Evolutionary conservation across 2,888 invertebrate genomes (phyloP).

Genomic region (Phlogophora meticulosa): DNA sequence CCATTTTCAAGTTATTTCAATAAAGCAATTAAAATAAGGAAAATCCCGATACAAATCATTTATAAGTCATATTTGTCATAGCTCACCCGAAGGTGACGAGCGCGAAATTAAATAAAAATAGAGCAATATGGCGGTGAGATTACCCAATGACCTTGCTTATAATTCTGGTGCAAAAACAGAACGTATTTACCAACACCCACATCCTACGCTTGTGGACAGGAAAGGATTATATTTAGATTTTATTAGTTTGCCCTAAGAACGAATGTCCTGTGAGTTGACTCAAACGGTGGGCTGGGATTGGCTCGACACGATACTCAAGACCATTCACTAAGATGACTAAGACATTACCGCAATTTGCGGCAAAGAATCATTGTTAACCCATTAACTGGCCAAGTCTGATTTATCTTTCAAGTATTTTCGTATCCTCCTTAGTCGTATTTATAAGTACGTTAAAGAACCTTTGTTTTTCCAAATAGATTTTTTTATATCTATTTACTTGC

Average conservation of each 20-base stretch:
- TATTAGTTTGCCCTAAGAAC: constrained; percentile 49
- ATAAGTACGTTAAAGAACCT: no score
- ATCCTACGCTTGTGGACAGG: constrained; percentile 20
- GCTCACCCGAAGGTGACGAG: constrained; percentile 11
- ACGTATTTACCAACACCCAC: constrained; percentile 58
- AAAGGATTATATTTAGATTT: constrained; percentile 62
- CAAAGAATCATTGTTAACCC: constrained; percentile 20
- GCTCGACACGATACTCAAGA: constrained; percentile 10
- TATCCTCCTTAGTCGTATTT: no score
- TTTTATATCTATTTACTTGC: no score
- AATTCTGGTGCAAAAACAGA: constrained; percentile 56
- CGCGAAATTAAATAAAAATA: constrained; percentile 56
- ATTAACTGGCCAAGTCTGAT: no score
- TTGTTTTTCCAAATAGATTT: no score
- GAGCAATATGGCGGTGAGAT: constrained; percentile 36
- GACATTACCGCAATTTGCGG: constrained; percentile 39
- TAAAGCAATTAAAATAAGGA: constrained; percentile 5
- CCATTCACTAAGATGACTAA: constrained; percentile 52
- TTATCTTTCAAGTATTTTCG: no score
- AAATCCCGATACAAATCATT: constrained; percentile 3
- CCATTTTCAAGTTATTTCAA: neutral
- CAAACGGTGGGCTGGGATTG: constrained; percentile 28
- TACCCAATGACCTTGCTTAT: constrained; percentile 58
- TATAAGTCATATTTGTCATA: constrained; percentile 20
- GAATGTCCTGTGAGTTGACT: constrained; percentile 31